A percentile compares a stretch with the other conserved stretches of the same genome.
Evolutionary conservation across 2,797 vertebrate species (phyloP).

Genomic region (Psittacula echo): DNA sequence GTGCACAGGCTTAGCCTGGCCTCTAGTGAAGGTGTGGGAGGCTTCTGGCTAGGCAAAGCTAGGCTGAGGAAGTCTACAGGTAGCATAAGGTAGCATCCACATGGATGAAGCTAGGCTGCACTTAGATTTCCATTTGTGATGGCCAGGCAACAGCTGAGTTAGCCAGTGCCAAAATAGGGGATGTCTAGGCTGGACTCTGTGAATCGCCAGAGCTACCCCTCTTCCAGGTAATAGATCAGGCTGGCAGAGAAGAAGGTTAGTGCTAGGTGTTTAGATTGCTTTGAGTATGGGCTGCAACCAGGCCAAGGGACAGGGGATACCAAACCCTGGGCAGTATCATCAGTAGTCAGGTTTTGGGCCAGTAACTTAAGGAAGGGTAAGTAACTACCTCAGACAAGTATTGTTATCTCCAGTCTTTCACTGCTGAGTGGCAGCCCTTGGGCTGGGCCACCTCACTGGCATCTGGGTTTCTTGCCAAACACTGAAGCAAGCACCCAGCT

Average conservation of each 20-base stretch:
- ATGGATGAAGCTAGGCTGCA: neutral
- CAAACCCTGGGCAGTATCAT: neutral
- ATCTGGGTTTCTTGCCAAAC: neutral
- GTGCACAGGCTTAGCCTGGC: neutral
- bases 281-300: neutral
- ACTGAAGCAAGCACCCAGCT: neutral
- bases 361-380: neutral
- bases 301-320: neutral
- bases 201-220: neutral
- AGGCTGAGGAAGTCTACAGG: neutral
- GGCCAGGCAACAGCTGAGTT: neutral
- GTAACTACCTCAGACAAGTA: neutral
- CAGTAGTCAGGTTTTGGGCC: neutral
- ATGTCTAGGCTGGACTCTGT: neutral
- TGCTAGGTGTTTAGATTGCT: neutral
- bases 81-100: neutral
- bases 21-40: fast-evolving
- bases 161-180: neutral
- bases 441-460: neutral
- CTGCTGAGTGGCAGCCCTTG: fast-evolving
- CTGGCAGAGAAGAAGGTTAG: neutral
- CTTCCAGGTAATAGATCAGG: neutral
- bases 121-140: neutral
- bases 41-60: neutral
- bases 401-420: neutral